These are phyloP conservation scores for Brachyistius frenatus DNA, from an alignment of 2,113 vertebrate species.

Conservation along the genomic window DNA sequence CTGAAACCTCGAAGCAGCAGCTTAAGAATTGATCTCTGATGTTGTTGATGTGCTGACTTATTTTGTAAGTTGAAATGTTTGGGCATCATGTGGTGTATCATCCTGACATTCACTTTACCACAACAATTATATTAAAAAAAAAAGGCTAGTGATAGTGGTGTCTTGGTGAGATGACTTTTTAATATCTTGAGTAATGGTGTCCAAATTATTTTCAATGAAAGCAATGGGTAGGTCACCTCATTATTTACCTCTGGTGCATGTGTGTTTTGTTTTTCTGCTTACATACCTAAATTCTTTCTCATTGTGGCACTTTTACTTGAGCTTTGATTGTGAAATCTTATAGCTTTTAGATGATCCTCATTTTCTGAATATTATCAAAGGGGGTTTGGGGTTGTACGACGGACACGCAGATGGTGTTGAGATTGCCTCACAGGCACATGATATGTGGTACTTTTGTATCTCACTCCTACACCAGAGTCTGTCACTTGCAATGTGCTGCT, in stretches of 20 bases:
- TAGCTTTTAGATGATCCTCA: background rate
- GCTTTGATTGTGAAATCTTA: slow-evolving; percentile 20
- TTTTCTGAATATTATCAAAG: slow-evolving; percentile 31
- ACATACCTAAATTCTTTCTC: background rate
- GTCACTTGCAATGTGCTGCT: slow-evolving; percentile 52
- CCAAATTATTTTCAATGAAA: slow-evolving; percentile 4
- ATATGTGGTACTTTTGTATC: slow-evolving; percentile 73
- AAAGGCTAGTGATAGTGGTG: background rate
- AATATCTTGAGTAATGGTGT: background rate
- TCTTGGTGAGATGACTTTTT: slow-evolving; percentile 12
- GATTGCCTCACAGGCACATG: slow-evolving; percentile 70
- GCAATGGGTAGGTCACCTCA: background rate
- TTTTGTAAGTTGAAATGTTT: slow-evolving; percentile 44
- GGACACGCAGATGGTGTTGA: slow-evolving; percentile 72
- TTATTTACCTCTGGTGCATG: background rate
- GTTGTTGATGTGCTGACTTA: slow-evolving; percentile 36
- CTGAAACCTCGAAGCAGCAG: slow-evolving; percentile 34
- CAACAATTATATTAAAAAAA: background rate
- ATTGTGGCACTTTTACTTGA: slow-evolving; percentile 4
- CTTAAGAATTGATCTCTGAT: slow-evolving; percentile 54
- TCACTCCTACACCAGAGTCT: slow-evolving; percentile 75
- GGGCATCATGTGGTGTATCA: slow-evolving; percentile 29
- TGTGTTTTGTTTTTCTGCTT: slow-evolving; percentile 8
- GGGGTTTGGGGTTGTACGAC: slow-evolving; percentile 32
- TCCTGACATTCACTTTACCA: background rate